Evolutionary conservation across 2,113 vertebrate species (phyloP).

Genomic region (Vimba vimba): DNA sequence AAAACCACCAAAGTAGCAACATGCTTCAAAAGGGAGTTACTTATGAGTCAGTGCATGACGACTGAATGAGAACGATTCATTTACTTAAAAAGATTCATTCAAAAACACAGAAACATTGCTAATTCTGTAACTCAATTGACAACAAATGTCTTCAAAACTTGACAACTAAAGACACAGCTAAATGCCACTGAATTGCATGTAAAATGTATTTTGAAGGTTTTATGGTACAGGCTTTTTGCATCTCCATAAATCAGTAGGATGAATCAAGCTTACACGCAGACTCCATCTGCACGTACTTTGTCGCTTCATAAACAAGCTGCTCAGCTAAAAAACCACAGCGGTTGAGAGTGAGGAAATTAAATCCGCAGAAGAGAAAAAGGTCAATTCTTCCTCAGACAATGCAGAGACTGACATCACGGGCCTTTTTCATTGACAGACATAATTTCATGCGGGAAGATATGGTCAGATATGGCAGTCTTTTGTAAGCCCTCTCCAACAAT

Average conservation of each 20-base stretch:
- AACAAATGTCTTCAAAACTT: neutral
- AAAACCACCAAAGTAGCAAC: neutral
- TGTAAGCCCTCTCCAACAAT: slow-evolving; percentile 24
- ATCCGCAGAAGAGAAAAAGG: slow-evolving; percentile 28
- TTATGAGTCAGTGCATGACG: neutral
- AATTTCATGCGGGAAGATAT: slow-evolving; percentile 39
- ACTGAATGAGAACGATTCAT: neutral
- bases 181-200: neutral
- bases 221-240: neutral
- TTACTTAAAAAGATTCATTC: neutral
- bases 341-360: slow-evolving; percentile 14
- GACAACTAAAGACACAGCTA: neutral
- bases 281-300: neutral
- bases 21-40: neutral
- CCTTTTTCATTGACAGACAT: slow-evolving; percentile 26
- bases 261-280: neutral
- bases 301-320: slow-evolving; percentile 8
- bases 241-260: neutral
- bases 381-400: slow-evolving; percentile 29
- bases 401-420: slow-evolving; percentile 6
- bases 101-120: neutral
- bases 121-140: neutral
- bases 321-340: neutral
- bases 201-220: neutral
- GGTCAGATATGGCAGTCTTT: slow-evolving; percentile 34